phyloP scores from a whole-genome alignment of 2,888 invertebrate species.

The Masnerella sp. region DNA sequence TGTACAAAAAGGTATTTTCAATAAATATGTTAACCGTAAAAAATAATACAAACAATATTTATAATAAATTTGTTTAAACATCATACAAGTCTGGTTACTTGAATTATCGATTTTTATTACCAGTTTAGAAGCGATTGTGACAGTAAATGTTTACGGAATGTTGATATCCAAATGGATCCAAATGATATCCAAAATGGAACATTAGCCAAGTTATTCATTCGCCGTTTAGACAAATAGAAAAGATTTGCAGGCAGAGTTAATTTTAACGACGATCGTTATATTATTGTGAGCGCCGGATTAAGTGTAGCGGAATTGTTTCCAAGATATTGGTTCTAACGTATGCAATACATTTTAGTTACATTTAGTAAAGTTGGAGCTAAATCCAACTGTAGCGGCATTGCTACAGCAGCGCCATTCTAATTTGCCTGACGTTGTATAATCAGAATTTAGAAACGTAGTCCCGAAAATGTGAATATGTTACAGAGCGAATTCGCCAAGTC shows the following conservation, averaged over 20 bases:
- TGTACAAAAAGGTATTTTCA: no score
- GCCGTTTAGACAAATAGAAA: slow-evolving; percentile 32
- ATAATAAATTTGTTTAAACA: no score
- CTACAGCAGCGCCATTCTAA: slow-evolving; percentile 45
- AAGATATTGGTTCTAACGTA: slow-evolving; percentile 60
- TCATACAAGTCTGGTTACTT: no score
- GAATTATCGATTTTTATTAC: no score
- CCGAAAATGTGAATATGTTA: slow-evolving; percentile 61
- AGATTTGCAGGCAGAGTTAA: slow-evolving; percentile 43
- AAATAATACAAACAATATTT: no score
- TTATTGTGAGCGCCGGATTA: slow-evolving; percentile 50
- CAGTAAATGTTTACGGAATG: no score
- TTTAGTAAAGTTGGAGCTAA: slow-evolving; percentile 57
- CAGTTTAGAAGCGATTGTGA: no score
- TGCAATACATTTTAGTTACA: slow-evolving; percentile 56
- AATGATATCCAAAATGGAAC: no score
- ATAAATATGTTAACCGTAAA: no score
- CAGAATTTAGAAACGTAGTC: slow-evolving; percentile 60
- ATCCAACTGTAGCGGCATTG: slow-evolving; percentile 44
- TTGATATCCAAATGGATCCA: no score
- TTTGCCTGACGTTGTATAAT: slow-evolving; percentile 58
- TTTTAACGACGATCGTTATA: slow-evolving; percentile 36
- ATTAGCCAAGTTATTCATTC: slow-evolving; percentile 33
- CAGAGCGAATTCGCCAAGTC: slow-evolving; percentile 60
- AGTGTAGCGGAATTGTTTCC: slow-evolving; percentile 55